Conservation (phyloP, 2,113 vertebrate genomes). For the Phrynosoma blainvillii region DNA sequence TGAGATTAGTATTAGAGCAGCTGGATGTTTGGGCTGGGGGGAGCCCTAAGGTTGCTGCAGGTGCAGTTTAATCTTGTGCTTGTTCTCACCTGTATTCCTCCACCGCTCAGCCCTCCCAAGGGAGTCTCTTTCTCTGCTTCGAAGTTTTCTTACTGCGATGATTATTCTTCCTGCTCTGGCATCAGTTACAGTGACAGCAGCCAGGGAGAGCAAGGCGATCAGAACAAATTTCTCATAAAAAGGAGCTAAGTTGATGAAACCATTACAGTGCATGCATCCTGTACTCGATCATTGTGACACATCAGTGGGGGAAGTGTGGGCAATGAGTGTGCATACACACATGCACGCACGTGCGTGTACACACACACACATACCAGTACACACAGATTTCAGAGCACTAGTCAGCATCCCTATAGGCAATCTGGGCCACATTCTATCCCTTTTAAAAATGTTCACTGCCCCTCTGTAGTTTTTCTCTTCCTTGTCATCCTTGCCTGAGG, state of each 20-base stretch:
- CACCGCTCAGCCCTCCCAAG: not conserved
- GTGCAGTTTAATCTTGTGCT: conserved; percentile 35
- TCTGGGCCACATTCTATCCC: not conserved
- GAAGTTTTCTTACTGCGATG: conserved; percentile 51
- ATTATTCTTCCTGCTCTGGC: conserved; percentile 62
- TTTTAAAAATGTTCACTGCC: not conserved
- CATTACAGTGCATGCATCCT: conserved; percentile 73
- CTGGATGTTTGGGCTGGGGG: not conserved
- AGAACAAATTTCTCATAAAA: conserved; percentile 76
- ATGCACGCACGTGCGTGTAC: not conserved
- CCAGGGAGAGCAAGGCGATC: conserved; percentile 52
- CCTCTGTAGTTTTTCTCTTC: accelerated
- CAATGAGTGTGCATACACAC: not conserved
- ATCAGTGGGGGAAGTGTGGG: conserved; percentile 56
- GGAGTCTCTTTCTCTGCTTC: conserved; percentile 12
- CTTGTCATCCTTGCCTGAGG: accelerated
- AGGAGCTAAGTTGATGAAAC: conserved; percentile 79
- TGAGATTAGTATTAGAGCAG: not conserved
- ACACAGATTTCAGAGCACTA: not conserved
- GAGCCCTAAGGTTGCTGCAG: not conserved
- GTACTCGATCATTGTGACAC: conserved; percentile 81
- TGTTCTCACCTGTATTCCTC: not conserved
- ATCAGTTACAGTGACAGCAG: conserved; percentile 74
- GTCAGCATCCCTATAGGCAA: not conserved
- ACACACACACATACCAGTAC: not conserved